These are phyloP conservation scores for Dendrolimus pini DNA, from an alignment of 2,888 invertebrate species.

Conservation along the genomic window DNA sequence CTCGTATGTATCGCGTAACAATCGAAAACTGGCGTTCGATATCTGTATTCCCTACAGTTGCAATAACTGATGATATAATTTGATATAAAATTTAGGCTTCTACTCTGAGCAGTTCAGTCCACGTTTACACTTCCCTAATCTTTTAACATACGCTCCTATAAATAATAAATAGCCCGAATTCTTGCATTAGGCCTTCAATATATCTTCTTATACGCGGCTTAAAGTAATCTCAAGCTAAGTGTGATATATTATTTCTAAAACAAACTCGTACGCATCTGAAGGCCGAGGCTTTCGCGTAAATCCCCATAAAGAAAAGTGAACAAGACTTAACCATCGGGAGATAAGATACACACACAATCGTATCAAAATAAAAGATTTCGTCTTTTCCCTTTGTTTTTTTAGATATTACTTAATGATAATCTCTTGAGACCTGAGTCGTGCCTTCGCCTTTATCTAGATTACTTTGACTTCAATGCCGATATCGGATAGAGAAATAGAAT, in stretches of 20 bases:
- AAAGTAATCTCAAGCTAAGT: constrained; percentile 57
- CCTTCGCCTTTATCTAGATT: not conserved
- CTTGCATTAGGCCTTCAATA: constrained; percentile 47
- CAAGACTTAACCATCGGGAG: constrained; percentile 33
- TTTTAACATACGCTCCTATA: constrained; percentile 26
- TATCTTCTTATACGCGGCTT: constrained; percentile 52
- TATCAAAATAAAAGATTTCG: constrained; percentile 1
- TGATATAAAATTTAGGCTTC: too few relatives aligned
- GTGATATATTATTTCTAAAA: constrained; percentile 60
- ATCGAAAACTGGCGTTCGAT: too few relatives aligned
- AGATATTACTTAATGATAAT: not conserved
- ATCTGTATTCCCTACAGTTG: too few relatives aligned
- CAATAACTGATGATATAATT: too few relatives aligned
- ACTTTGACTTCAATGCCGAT: not conserved
- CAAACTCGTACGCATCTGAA: constrained; percentile 40
- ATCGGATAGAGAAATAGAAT: not conserved
- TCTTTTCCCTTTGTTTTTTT: not conserved
- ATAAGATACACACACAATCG: constrained; percentile 12
- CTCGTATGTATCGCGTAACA: too few relatives aligned
- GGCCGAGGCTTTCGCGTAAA: constrained; percentile 28
- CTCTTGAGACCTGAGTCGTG: not conserved
- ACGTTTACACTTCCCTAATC: constrained; percentile 5
- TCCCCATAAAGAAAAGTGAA: constrained; percentile 37
- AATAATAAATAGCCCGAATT: constrained; percentile 36
- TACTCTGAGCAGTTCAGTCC: too few relatives aligned